Evolutionary conservation across 2,113 vertebrate genomes (phyloP).

Genomic region (Choloepus hoffmanni): DNA sequence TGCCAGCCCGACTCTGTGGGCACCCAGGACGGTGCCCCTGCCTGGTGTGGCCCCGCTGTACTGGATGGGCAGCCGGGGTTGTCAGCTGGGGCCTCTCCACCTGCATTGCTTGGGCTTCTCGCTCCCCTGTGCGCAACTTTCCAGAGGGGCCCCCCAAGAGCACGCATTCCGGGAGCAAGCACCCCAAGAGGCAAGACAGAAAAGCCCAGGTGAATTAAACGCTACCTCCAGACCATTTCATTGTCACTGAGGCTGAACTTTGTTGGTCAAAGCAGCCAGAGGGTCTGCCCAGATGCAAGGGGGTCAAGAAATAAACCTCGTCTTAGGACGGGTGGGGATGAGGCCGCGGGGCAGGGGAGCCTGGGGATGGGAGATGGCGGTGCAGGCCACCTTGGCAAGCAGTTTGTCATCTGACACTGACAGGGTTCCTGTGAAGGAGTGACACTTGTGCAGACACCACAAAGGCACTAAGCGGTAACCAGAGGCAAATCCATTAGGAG

Average conservation of each 20-base stretch:
- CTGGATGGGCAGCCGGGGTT: background rate
- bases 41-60: too few species aligned
- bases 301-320: accelerated
- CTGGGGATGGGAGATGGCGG: accelerated
- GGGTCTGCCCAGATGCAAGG: accelerated
- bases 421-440: background rate
- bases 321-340: background rate
- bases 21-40: accelerated
- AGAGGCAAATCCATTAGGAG: background rate
- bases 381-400: background rate
- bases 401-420: accelerated
- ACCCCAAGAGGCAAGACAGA: background rate
- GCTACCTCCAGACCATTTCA: accelerated
- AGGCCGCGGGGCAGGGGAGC: background rate
- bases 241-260: background rate
- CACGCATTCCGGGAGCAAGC: accelerated
- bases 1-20: accelerated
- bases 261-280: background rate
- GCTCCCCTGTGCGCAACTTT: background rate
- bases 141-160: too few species aligned
- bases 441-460: too few species aligned
- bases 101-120: background rate
- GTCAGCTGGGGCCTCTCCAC: background rate
- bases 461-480: background rate
- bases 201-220: background rate